A percentile compares a stretch with the other conserved stretches of the same genome.
These are phyloP conservation scores for Trichacis sp. DNA, from an alignment of 2,888 invertebrate genomes.

Conservation along the genomic window DNA sequence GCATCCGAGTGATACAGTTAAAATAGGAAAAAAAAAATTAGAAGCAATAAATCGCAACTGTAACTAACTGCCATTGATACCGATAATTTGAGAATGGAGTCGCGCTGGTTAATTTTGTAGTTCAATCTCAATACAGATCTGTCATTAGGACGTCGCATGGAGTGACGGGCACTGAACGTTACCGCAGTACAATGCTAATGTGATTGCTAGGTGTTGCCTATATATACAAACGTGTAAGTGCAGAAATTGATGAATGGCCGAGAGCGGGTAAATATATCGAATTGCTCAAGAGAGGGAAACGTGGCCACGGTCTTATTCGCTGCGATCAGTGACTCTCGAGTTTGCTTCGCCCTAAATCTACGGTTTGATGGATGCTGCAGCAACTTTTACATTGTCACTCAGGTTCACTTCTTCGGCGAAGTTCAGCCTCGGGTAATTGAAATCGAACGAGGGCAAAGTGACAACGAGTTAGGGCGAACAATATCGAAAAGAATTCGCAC, in stretches of 20 bases:
- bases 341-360: slow-evolving; percentile 33
- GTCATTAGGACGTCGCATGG: slow-evolving; percentile 6
- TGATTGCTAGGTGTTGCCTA: slow-evolving; percentile 23
- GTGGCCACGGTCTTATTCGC: slow-evolving; percentile 30
- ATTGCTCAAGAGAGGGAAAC: slow-evolving; percentile 34
- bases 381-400: background rate
- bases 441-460: background rate
- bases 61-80: too few relatives aligned
- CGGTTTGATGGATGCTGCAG: slow-evolving; percentile 11
- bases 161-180: slow-evolving; percentile 1
- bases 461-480: background rate
- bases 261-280: slow-evolving; percentile 27
- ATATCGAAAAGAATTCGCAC: background rate
- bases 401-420: too few relatives aligned
- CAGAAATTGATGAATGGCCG: slow-evolving; percentile 36
- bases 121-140: background rate
- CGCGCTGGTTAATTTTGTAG: background rate
- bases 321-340: slow-evolving; percentile 37
- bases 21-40: too few relatives aligned
- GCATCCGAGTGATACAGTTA: too few relatives aligned
- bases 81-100: background rate
- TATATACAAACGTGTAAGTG: slow-evolving; percentile 19
- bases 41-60: too few relatives aligned
- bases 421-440: too few relatives aligned
- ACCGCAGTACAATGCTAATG: slow-evolving; percentile 24